Evolutionary conservation across 1,140 invertebrate genomes (phyloP), one percentile per base, ranked within the genome.

Genomic region (Pteromalus puparum): DNA sequence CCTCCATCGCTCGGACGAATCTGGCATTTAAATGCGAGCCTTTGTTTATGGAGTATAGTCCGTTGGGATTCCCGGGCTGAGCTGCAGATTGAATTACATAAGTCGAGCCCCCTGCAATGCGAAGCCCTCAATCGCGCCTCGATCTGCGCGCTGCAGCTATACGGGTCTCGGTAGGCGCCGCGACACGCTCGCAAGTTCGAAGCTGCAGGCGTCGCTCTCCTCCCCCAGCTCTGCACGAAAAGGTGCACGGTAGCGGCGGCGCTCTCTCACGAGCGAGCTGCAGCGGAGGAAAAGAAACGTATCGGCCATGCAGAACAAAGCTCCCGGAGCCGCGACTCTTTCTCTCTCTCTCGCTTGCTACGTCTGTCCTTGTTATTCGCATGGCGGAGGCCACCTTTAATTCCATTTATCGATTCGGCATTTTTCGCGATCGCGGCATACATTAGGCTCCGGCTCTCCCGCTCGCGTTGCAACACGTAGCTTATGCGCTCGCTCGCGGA

Each of bases 401-500:
- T 89, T 90, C 87, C 85, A 86, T 90, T 87, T 89, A 89, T 89
- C 89, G 86, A 82, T 86, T 87, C 85, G 86, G 76, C 82, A 88
- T 89, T 90, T 90, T 88, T 90, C 87, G 82, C 87, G 86, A 88
- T 88, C 87, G 81, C 87, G 85, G 89, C 87, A 88, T 89, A 88
- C 87, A 87, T 89, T 87, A 81, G 65, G 42, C 9, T 5, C 9
- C 38, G 10, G n/a, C 67, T 21, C 67, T 70, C 30, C 30, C 67
- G 85, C 87, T 87, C 85, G 87, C 84, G 89, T 88, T 88, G 90
- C 88, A 89, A 89, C 90, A 88, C 89, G 88, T 89, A 75, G 21
- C 34, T 75, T 48, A 85, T 84, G 76, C 72, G 82, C 85, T 67
- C 61, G 2, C 46, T 89, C 87, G 88, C 87, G 88, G 87, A 89